A percentile compares a stretch with the other conserved stretches of the same genome.
phyloP scores from a whole-genome alignment of 2,797 vertebrate species.

The Semotilus atromaculatus region DNA sequence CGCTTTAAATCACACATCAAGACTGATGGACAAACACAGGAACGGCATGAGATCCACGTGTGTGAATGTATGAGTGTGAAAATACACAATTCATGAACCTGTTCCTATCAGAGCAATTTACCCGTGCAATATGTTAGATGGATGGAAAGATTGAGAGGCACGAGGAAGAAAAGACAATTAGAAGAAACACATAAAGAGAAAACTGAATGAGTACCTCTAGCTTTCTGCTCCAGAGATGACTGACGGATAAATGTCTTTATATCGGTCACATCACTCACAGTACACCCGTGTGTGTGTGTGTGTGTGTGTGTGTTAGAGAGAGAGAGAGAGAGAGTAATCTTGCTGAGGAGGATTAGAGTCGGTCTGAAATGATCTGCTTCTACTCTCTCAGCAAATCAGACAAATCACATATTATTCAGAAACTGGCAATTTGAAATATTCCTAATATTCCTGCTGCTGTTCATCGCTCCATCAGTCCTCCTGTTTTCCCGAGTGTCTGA shows the following conservation, averaged over 20 bases:
- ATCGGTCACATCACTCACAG: constrained; percentile 8
- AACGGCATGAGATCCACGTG: not conserved
- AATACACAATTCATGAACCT: not conserved
- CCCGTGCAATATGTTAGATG: too few species aligned
- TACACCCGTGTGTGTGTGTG: constrained; percentile 14
- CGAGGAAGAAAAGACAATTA: not conserved
- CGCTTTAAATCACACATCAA: not conserved
- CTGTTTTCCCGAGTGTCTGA: not conserved
- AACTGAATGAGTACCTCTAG: constrained; percentile 33
- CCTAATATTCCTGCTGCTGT: not conserved
- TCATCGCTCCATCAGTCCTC: constrained; percentile 3
- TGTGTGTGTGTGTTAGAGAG: not conserved
- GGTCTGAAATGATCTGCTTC: constrained; percentile 35
- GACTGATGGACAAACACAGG: not conserved
- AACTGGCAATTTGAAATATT: not conserved
- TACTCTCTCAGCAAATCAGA: constrained; percentile 27
- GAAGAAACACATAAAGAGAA: not conserved
- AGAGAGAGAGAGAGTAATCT: constrained; percentile 41
- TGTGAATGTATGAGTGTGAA: not conserved
- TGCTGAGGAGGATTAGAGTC: constrained; percentile 42
- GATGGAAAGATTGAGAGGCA: not conserved
- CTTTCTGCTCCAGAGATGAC: constrained; percentile 15
- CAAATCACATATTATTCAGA: constrained; percentile 33
- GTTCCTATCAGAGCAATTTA: not conserved
- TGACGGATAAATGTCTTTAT: constrained; percentile 15